Evolutionary conservation across 2,113 vertebrate genomes (phyloP).

Genomic region (Percopsis transmontana): DNA sequence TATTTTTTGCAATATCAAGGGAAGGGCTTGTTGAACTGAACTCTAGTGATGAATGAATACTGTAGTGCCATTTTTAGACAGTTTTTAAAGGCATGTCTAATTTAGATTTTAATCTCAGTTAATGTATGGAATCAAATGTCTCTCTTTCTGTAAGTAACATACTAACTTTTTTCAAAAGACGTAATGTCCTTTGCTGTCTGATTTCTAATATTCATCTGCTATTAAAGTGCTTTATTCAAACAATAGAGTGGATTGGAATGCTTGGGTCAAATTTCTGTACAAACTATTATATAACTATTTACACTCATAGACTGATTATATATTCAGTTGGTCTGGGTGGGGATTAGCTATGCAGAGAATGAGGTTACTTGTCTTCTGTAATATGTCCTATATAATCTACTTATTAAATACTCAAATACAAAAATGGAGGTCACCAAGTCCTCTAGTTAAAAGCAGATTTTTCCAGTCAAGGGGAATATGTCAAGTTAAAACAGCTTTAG

Average conservation of each 20-base stretch:
- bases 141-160: slow-evolving; percentile 14
- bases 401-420: no score
- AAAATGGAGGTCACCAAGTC: no score
- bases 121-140: slow-evolving; percentile 28
- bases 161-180: slow-evolving; percentile 53
- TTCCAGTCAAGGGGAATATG: background rate
- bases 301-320: background rate
- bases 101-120: slow-evolving; percentile 48
- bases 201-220: slow-evolving; percentile 67
- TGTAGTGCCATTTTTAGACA: slow-evolving; percentile 13
- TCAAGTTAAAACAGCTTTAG: slow-evolving; percentile 53
- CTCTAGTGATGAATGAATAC: slow-evolving; percentile 15
- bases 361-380: no score
- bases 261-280: slow-evolving; percentile 16
- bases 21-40: slow-evolving; percentile 44
- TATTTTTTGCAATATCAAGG: slow-evolving; percentile 53
- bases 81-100: slow-evolving; percentile 40
- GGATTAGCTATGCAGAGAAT: no score
- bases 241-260: slow-evolving; percentile 16
- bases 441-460: background rate
- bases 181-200: slow-evolving; percentile 42
- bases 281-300: background rate
- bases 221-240: slow-evolving; percentile 75
- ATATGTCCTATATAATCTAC: no score
- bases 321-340: slow-evolving; percentile 1